A percentile compares a stretch with the other conserved stretches of the same genome.
Conservation (phyloP, 2,888 invertebrate genomes). For the Athrips mouffetella region DNA sequence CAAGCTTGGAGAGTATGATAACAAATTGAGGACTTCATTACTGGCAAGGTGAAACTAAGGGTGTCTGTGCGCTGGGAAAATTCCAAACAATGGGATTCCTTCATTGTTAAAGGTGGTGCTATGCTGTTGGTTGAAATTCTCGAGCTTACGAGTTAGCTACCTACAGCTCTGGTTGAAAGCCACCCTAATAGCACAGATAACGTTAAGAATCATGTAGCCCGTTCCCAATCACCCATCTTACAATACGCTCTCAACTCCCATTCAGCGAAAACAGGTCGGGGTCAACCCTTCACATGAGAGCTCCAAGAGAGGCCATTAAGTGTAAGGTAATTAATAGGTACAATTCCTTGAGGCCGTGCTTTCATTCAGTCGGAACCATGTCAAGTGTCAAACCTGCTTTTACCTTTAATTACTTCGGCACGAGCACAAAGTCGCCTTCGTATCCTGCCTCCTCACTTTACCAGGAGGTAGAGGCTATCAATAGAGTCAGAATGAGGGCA, state of each 20-base stretch:
- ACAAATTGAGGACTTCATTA: slow-evolving; percentile 9
- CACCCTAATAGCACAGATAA: slow-evolving; percentile 4
- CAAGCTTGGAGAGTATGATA: slow-evolving; percentile 1
- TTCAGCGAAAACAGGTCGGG: no score
- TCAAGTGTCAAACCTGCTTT: slow-evolving; percentile 23
- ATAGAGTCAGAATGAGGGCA: no score
- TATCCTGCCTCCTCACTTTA: not conserved
- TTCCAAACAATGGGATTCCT: no score
- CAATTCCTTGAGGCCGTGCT: slow-evolving; percentile 10
- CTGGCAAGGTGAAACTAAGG: not conserved
- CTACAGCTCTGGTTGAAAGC: no score
- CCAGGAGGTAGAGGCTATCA: not conserved
- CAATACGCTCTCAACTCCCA: not conserved
- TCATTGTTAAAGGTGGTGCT: no score
- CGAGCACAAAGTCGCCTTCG: not conserved
- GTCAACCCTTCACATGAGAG: not conserved
- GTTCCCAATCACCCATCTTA: not conserved
- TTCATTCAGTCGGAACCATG: slow-evolving; percentile 21
- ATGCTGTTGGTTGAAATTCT: no score
- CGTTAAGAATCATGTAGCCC: not conserved
- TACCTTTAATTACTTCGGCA: slow-evolving; percentile 22
- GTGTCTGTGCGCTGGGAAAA: no score
- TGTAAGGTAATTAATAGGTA: slow-evolving; percentile 22
- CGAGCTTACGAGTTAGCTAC: no score
- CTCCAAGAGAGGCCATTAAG: slow-evolving; percentile 4